phyloP scores from a whole-genome alignment of 1,140 invertebrate species.

The Heliconius hewitsoni region DNA sequence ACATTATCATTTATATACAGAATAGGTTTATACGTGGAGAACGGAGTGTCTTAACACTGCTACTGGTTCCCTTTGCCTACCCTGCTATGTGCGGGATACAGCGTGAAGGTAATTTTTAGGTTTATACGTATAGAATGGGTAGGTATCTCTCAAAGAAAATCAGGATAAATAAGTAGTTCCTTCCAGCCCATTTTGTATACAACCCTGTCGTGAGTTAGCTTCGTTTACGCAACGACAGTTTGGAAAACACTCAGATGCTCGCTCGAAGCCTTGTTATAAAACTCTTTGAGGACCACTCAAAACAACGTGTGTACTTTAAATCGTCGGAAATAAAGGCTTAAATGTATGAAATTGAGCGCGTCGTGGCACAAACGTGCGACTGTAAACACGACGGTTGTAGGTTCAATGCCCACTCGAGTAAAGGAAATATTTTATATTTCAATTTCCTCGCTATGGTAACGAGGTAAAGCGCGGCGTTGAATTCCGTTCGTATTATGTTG shows the following conservation, averaged over 20 bases:
- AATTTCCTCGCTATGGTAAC: not conserved
- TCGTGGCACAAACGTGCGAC: not conserved
- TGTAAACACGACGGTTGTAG: not conserved
- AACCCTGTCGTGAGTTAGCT: conserved; percentile 39
- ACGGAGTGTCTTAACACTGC: too few relatives aligned
- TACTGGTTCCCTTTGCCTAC: too few relatives aligned
- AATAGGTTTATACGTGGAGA: too few relatives aligned
- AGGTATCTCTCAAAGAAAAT: not conserved
- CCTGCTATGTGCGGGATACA: too few relatives aligned
- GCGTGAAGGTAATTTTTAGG: too few relatives aligned
- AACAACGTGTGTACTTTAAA: conserved; percentile 13
- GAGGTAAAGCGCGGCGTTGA: not conserved
- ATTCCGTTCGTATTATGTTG: not conserved
- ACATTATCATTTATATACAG: too few relatives aligned
- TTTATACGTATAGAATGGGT: too few relatives aligned
- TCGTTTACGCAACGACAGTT: conserved; percentile 45
- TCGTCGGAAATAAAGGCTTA: not conserved
- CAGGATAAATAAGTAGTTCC: not conserved
- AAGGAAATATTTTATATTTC: not conserved
- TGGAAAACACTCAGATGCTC: conserved; percentile 45
- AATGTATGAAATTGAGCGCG: not conserved
- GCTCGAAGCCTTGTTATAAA: conserved; percentile 43
- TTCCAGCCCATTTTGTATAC: conserved; percentile 4
- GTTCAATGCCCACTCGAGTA: not conserved
- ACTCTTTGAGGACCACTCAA: conserved; percentile 28